Evolutionary conservation across 2,113 vertebrate genomes (phyloP).

Genomic region (Ariopsis seemanni): DNA sequence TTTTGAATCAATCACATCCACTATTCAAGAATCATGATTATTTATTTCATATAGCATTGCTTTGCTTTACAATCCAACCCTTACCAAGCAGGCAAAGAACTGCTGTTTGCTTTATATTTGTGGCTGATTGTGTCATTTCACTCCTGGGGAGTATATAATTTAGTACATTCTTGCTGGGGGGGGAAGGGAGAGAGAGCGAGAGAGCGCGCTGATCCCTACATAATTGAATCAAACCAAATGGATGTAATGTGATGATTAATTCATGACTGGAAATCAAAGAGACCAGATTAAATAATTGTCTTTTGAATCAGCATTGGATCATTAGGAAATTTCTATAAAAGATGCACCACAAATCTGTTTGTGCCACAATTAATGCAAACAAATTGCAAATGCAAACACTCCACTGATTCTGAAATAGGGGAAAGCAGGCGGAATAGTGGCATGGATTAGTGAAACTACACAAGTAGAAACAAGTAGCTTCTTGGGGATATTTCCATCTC

Average conservation of each 20-base stretch:
- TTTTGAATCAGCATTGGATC: constrained; percentile 45
- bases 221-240: constrained; percentile 49
- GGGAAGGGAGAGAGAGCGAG: not conserved
- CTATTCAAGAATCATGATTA: constrained; percentile 2
- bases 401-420: constrained; percentile 11
- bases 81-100: not conserved
- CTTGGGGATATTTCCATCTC: constrained; percentile 10
- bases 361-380: constrained; percentile 32
- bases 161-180: constrained; percentile 20
- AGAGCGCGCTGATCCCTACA: constrained; percentile 13
- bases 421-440: constrained; percentile 17
- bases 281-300: constrained; percentile 50
- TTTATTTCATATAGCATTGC: not conserved
- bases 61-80: constrained; percentile 9
- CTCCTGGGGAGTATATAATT: constrained; percentile 44
- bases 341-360: constrained; percentile 44
- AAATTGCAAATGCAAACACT: constrained; percentile 40
- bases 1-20: not conserved
- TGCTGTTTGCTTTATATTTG: constrained; percentile 38
- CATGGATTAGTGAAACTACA: constrained; percentile 27
- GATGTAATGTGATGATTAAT: constrained; percentile 51
- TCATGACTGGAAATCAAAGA: constrained; percentile 47
- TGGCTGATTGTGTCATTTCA: constrained; percentile 42
- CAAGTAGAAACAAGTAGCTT: not conserved
- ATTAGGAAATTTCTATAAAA: constrained; percentile 44